Evolutionary conservation across 2,797 vertebrate genomes (phyloP).

Genomic region (Loris lydekkerianus): DNA sequence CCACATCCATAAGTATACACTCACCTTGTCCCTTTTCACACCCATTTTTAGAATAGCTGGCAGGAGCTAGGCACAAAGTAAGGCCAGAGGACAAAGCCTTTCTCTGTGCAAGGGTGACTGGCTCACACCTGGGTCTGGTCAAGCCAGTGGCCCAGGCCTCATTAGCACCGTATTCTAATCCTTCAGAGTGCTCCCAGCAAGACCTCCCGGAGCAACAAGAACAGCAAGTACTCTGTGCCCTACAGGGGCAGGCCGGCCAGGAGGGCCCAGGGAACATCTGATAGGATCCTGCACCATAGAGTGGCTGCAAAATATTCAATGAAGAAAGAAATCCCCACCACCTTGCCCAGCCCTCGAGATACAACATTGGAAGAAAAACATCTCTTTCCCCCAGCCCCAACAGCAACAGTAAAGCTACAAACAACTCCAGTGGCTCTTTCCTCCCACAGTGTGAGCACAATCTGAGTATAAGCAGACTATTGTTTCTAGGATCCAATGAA

Average conservation of each 20-base stretch:
- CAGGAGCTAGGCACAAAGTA: conserved; percentile 6
- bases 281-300: conserved; percentile 63
- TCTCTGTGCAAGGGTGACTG: conserved; percentile 71
- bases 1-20: conserved; percentile 24
- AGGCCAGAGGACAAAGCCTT: conserved; percentile 67
- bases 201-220: conserved; percentile 23
- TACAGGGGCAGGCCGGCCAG: not conserved
- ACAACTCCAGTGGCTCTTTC: conserved; percentile 31
- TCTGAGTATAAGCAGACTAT: conserved; percentile 47
- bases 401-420: conserved; percentile 61
- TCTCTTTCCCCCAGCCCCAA: not conserved
- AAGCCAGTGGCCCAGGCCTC: conserved; percentile 47
- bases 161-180: conserved; percentile 72
- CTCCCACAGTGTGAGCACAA: not conserved
- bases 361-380: conserved; percentile 46
- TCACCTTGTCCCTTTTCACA: conserved; percentile 18
- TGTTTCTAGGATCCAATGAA: conserved; percentile 63
- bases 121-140: conserved; percentile 68
- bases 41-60: not conserved
- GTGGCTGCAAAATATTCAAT: conserved; percentile 66
- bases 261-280: conserved; percentile 68
- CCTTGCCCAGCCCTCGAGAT: not conserved
- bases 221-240: conserved; percentile 60
- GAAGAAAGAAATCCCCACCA: conserved; percentile 45
- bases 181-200: conserved; percentile 50